These are phyloP conservation scores for Heliocidaris erythrogramma DNA, from an alignment of 35 echinoderm and acorn worm genomes.

Conservation along the genomic window DNA sequence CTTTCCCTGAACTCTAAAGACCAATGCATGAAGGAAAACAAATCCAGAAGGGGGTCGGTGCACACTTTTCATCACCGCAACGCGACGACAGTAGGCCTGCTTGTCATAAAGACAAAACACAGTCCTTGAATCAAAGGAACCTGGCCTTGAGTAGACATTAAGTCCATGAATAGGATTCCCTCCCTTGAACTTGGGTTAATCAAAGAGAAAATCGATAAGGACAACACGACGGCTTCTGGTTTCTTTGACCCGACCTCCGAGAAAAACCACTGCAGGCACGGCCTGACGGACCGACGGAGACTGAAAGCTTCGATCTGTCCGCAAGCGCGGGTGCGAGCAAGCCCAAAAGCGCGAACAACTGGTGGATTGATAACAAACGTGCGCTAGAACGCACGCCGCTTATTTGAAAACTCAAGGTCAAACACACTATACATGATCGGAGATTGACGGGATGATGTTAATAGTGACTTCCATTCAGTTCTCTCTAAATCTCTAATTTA, in stretches of 20 bases:
- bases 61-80: background rate
- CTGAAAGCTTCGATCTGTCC: background rate
- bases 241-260: background rate
- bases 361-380: background rate
- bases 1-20: background rate
- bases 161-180: background rate
- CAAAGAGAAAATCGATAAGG: background rate
- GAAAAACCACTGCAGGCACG: too few relatives aligned
- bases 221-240: background rate
- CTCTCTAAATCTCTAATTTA: background rate
- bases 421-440: background rate
- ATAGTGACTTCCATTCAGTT: background rate
- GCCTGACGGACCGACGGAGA: too few relatives aligned
- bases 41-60: background rate
- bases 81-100: background rate
- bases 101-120: background rate
- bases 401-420: background rate
- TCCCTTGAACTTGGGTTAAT: background rate
- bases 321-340: background rate
- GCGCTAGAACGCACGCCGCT: background rate
- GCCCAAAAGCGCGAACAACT: slow-evolving; percentile 1
- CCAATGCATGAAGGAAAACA: background rate
- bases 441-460: background rate
- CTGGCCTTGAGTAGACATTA: background rate
- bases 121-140: background rate